phyloP scores from a whole-genome alignment of 2,888 invertebrate species.

The Entomobrya multifasciata region DNA sequence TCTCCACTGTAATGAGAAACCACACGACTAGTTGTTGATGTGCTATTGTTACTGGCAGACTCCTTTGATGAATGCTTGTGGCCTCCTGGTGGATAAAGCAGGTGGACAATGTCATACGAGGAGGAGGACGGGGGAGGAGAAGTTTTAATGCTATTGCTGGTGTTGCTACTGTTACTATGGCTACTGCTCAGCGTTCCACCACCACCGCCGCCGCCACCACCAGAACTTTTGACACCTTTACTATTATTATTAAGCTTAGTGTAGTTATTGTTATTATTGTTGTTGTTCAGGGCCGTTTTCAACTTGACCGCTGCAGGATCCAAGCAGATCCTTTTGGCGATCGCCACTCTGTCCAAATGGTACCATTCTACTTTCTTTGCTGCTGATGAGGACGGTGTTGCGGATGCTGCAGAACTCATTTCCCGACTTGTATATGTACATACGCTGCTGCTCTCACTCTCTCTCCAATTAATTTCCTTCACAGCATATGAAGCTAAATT shows the following conservation, averaged over 20 bases:
- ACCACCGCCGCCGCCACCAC: not conserved
- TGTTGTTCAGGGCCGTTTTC: slow-evolving; percentile 72
- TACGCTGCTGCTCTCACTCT: slow-evolving; percentile 17
- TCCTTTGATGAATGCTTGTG: slow-evolving; percentile 31
- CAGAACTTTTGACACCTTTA: slow-evolving; percentile 48
- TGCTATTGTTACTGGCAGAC: not conserved
- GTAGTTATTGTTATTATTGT: slow-evolving; percentile 66
- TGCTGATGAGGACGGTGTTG: slow-evolving; percentile 60
- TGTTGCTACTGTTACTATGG: slow-evolving; percentile 4
- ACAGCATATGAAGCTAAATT: slow-evolving; percentile 33
- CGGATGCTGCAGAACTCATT: slow-evolving; percentile 74
- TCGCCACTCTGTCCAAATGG: slow-evolving; percentile 73
- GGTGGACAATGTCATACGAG: slow-evolving; percentile 59
- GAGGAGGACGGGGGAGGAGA: slow-evolving; percentile 25
- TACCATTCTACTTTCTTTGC: slow-evolving; percentile 75
- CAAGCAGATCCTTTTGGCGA: slow-evolving; percentile 72
- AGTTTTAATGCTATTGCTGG: slow-evolving; percentile 24
- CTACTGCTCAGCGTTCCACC: slow-evolving; percentile 16
- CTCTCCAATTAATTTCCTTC: slow-evolving; percentile 34
- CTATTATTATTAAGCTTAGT: slow-evolving; percentile 31
- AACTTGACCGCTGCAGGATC: slow-evolving; percentile 69
- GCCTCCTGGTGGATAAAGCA: slow-evolving; percentile 47
- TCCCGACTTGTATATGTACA: slow-evolving; percentile 49
- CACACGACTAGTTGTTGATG: not conserved
- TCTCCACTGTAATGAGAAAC: slow-evolving; percentile 34